Evolutionary conservation across 2,888 invertebrate genomes (phyloP).

Genomic region (Limnephilus lunatus): DNA sequence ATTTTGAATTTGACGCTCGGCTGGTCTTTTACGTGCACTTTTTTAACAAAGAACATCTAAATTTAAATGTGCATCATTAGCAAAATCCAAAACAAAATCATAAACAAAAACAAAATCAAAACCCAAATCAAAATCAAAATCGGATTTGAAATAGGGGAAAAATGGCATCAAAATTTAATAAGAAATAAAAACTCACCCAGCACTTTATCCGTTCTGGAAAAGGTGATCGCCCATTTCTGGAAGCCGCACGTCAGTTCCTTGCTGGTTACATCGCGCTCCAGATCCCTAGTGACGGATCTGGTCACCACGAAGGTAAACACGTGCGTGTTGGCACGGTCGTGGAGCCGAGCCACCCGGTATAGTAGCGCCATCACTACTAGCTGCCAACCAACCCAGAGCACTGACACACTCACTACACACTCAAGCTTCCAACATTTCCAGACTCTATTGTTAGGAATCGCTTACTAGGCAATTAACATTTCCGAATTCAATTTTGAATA

Average conservation of each 20-base stretch:
- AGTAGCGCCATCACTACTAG: conserved; percentile 81
- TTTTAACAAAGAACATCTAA: too few species aligned
- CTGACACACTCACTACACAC: neutral
- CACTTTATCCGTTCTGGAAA: conserved; percentile 86
- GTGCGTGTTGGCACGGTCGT: conserved; percentile 89
- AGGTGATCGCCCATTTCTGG: conserved; percentile 89
- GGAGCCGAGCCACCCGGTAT: conserved; percentile 88
- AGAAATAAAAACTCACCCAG: conserved; percentile 70
- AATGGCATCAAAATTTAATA: neutral
- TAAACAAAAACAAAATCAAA: too few species aligned
- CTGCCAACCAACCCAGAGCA: neutral
- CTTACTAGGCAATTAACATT: neutral
- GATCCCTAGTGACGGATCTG: conserved; percentile 85
- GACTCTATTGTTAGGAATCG: neutral
- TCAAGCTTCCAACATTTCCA: neutral
- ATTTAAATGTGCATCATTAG: too few species aligned
- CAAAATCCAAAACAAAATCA: too few species aligned
- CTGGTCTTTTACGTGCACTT: too few species aligned
- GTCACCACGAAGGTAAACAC: conserved; percentile 91
- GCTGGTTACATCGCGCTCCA: conserved; percentile 87
- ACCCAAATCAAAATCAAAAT: too few species aligned
- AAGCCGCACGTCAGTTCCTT: conserved; percentile 90
- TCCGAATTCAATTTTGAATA: neutral
- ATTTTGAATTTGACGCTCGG: too few species aligned
- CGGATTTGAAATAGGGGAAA: too few species aligned